A percentile compares a stretch with the other conserved stretches of the same genome.
phyloP scores from a whole-genome alignment of 2,888 invertebrate genomes.

The Drepanosiphum platanoidis region DNA sequence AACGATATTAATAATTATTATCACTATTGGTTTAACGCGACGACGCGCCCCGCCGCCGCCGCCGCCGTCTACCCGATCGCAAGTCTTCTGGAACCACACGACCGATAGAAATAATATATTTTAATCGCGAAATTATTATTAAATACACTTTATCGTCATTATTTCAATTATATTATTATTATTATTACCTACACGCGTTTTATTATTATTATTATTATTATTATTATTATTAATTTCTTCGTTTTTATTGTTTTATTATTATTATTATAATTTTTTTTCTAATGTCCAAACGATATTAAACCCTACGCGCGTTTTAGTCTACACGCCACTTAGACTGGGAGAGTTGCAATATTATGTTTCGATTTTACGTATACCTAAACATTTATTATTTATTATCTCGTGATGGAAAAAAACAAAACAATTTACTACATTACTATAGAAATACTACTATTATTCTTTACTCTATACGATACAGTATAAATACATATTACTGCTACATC shows the following conservation, averaged over 20 bases:
- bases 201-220: constrained; percentile 28
- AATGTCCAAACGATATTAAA: constrained; percentile 25
- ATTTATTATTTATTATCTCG: neutral
- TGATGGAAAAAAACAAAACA: constrained; percentile 1
- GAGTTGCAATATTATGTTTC: constrained; percentile 45
- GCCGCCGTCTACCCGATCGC: neutral
- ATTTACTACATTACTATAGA: too few relatives aligned
- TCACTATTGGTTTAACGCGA: too few relatives aligned
- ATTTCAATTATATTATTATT: neutral
- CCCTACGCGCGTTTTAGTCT: constrained; percentile 29
- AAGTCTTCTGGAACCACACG: neutral
- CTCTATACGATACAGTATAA: too few relatives aligned
- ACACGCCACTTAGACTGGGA: constrained; percentile 47
- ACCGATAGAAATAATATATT: neutral
- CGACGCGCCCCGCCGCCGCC: neutral
- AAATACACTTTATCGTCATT: neutral
- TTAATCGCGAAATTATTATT: neutral
- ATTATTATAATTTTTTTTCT: constrained; percentile 24
- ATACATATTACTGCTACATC: too few relatives aligned
- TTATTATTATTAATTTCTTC: constrained; percentile 28
- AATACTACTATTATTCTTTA: too few relatives aligned
- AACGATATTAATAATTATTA: too few relatives aligned
- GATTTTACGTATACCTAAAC: neutral
- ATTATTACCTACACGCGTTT: neutral
- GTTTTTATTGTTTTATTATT: constrained; percentile 35